Evolutionary conservation across 1,140 invertebrate species (phyloP), one percentile per base, ranked within the genome.

Genomic region (Glomeris maerens): DNA sequence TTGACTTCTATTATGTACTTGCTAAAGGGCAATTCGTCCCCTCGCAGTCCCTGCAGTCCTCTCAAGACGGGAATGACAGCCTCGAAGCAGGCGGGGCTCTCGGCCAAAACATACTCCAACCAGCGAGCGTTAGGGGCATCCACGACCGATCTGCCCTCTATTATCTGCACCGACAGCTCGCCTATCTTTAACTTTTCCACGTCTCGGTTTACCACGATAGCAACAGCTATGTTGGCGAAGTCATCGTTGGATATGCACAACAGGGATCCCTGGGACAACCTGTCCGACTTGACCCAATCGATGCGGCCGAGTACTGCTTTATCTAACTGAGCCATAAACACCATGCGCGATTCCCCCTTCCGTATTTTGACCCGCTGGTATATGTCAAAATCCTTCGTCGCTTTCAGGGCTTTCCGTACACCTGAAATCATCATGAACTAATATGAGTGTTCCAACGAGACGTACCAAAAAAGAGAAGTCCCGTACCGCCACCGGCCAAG

Each of bases 221-320:
- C 83, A 56, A 84, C 74, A 29, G 80, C 63, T 27, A 83, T 66
- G 27, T 72, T 74, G 26, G 72, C 63, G 62, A 85, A 87, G 42
- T 78, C 70, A 59, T 83, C 75, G 7, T 55, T 66, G 1, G 80
- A 80, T 25, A 89, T 72, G 52, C 80, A 75, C 0, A 88, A 56
- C n/a, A 88, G 63, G 0, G 80, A 78, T 1, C 84, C 84, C 64
- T 67, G 77, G 59, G 84, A 72, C 25, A 88, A 73, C 44, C 77
- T 65, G 59, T 77, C 76, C 0, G 71, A 69, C 1, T 46, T 47
- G 23, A 60, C 49, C 41, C 39, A 45, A n/a, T n/a, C n/a, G n/a
- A n/a, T n/a, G n/a, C n/a, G n/a, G n/a, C n/a, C n/a, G n/a, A n/a
- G n/a, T n/a, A n/a, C n/a, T n/a, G n/a, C n/a, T n/a, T n/a, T n/a